Evolutionary conservation across 2,113 vertebrate species (phyloP).

Genomic region (Oncorhynchus gorbuscha): DNA sequence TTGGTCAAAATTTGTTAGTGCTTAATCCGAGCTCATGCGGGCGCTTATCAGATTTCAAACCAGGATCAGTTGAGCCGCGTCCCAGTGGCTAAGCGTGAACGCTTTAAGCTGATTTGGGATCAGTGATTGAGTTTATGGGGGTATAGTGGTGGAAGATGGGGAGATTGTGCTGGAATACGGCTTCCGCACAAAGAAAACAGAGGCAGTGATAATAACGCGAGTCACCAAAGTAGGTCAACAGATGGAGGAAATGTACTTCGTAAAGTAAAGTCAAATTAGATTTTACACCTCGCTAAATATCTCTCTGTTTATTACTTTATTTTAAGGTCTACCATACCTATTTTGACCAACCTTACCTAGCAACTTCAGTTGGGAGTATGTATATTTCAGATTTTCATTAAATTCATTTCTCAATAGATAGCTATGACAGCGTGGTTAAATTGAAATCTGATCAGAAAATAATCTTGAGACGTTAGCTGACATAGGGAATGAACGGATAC

Average conservation of each 20-base stretch:
- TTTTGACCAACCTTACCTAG: too few species aligned
- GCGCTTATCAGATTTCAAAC: conserved; percentile 20
- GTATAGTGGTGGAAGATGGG: not conserved
- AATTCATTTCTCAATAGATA: conserved; percentile 47
- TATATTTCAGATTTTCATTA: conserved; percentile 8
- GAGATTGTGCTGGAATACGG: not conserved
- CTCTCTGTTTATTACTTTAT: too few species aligned
- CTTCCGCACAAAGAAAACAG: conserved; percentile 3
- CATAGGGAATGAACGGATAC: conserved; percentile 35
- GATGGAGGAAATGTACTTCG: too few species aligned
- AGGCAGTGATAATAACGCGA: conserved; percentile 35
- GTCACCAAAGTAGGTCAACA: conserved; percentile 38
- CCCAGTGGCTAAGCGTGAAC: conserved; percentile 2
- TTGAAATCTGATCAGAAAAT: conserved; percentile 64
- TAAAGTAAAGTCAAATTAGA: too few species aligned
- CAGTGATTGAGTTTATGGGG: conserved; percentile 10
- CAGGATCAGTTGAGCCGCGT: conserved; percentile 11
- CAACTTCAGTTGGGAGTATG: conserved; percentile 52
- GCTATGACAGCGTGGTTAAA: conserved; percentile 53
- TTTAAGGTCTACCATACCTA: too few species aligned
- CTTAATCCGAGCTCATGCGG: not conserved
- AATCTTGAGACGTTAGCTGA: conserved; percentile 52
- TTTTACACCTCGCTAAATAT: too few species aligned
- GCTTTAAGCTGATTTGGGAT: conserved; percentile 29
- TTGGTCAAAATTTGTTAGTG: not conserved